These are phyloP conservation scores for Lepus oiostolus DNA, from an alignment of 2,797 vertebrate species.

Conservation along the genomic window DNA sequence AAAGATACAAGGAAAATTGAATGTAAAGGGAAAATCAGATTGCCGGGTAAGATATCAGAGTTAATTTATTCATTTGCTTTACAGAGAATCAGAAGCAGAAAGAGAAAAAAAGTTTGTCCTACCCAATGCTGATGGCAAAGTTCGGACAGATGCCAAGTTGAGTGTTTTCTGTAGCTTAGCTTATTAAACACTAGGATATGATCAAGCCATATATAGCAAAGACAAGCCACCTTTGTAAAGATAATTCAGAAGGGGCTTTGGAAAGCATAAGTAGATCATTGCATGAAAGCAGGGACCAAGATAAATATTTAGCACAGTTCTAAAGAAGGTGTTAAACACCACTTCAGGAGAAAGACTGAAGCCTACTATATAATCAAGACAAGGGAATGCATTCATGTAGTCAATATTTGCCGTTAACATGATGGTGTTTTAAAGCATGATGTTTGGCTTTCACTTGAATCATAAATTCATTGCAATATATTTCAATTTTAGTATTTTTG, in stretches of 20 bases:
- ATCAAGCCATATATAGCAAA: neutral
- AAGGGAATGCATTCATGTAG: neutral
- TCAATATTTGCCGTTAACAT: neutral
- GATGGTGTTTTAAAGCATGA: neutral
- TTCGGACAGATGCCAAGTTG: neutral
- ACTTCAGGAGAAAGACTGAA: neutral
- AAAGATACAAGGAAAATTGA: neutral
- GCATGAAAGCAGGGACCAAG: neutral
- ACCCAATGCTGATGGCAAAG: neutral
- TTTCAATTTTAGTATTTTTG: conserved; percentile 31
- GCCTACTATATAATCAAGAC: neutral
- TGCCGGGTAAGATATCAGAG: neutral
- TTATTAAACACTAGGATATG: neutral
- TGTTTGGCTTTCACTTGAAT: conserved; percentile 6
- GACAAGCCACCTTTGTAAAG: neutral
- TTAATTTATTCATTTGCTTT: conserved; percentile 6
- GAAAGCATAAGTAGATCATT: neutral
- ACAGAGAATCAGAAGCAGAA: neutral
- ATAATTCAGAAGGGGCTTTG: neutral
- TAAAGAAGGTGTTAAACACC: neutral
- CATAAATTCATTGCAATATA: neutral
- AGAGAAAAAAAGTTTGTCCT: neutral
- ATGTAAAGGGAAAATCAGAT: neutral
- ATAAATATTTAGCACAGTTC: neutral
- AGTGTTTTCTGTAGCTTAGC: neutral